A percentile compares a stretch with the other conserved stretches of the same genome.
phyloP scores from a whole-genome alignment of 1,140 invertebrate species.

The Eupeodes corollae region DNA sequence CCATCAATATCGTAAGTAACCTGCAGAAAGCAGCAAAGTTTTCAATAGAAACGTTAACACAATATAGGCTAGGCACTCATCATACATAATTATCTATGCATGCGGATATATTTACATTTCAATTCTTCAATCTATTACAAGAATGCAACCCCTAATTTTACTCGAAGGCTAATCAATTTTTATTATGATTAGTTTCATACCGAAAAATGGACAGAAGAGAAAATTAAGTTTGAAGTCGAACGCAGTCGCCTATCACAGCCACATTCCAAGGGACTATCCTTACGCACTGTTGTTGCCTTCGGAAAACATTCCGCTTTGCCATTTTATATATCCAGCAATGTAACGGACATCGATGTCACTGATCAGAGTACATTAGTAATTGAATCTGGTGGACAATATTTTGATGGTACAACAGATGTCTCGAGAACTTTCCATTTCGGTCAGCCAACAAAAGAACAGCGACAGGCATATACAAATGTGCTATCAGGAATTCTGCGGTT shows the following conservation, averaged over 20 bases:
- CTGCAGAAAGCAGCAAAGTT: too few species aligned
- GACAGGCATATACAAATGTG: slow-evolving; percentile 76
- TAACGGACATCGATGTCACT: slow-evolving; percentile 60
- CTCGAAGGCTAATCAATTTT: too few species aligned
- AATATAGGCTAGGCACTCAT: too few species aligned
- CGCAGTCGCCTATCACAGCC: slow-evolving; percentile 56
- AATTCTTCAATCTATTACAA: too few species aligned
- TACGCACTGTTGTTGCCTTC: slow-evolving; percentile 81
- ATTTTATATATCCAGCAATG: slow-evolving; percentile 72
- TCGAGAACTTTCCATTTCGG: slow-evolving; percentile 87
- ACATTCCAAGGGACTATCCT: slow-evolving; percentile 58
- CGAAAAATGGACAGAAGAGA: slow-evolving; percentile 54
- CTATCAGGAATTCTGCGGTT: slow-evolving; percentile 76
- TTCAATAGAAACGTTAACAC: too few species aligned
- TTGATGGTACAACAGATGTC: slow-evolving; percentile 87
- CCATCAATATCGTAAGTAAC: too few species aligned
- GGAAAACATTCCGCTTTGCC: slow-evolving; percentile 82
- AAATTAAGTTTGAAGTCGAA: slow-evolving; percentile 53
- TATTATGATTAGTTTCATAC: slow-evolving; percentile 15
- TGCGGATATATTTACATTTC: too few species aligned
- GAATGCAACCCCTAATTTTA: too few species aligned
- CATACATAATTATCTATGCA: not conserved
- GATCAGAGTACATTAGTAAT: slow-evolving; percentile 55
- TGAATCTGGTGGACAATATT: slow-evolving; percentile 63
- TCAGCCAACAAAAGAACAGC: slow-evolving; percentile 59